Percentiles rank a stretch among this genome's conserved stretches.
Conservation (phyloP, 2,888 invertebrate genomes). For the Nemotelus pantherinus region DNA sequence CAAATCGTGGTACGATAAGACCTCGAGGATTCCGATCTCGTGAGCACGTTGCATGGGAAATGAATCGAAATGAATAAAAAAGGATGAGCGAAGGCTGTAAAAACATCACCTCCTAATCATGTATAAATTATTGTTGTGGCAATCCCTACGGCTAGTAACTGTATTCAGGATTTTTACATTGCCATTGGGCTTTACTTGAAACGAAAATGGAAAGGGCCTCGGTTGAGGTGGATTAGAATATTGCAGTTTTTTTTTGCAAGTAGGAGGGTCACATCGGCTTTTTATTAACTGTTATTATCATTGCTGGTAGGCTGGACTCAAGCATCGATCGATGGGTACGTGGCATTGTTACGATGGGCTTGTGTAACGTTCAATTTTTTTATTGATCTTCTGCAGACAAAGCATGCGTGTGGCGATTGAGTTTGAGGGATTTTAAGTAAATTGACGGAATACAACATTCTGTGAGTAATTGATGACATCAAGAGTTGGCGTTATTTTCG, state of each 20-base stretch:
- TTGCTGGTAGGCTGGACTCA: slow-evolving; percentile 52
- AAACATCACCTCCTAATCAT: slow-evolving; percentile 52
- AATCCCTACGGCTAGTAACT: slow-evolving; percentile 31
- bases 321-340: slow-evolving; percentile 48
- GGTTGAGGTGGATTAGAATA: slow-evolving; percentile 19
- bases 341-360: not conserved
- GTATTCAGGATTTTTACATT: not conserved
- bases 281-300: slow-evolving; percentile 47
- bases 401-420: slow-evolving; percentile 33
- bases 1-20: slow-evolving; percentile 11
- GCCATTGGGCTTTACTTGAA: not conserved
- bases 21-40: slow-evolving; percentile 27
- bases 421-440: not conserved
- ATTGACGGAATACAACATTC: not conserved
- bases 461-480: too few species aligned
- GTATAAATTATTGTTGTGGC: slow-evolving; percentile 51
- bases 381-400: not conserved
- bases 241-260: slow-evolving; percentile 13
- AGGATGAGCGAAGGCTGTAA: slow-evolving; percentile 51
- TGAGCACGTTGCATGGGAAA: not conserved
- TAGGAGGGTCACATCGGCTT: slow-evolving; percentile 21
- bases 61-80: slow-evolving; percentile 38
- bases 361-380: slow-evolving; percentile 15
- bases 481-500: too few species aligned
- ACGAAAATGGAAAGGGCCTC: not conserved